Base-by-base conservation (phyloP, 1,140 invertebrate genomes). In the Drosophila ironensis region DNA sequence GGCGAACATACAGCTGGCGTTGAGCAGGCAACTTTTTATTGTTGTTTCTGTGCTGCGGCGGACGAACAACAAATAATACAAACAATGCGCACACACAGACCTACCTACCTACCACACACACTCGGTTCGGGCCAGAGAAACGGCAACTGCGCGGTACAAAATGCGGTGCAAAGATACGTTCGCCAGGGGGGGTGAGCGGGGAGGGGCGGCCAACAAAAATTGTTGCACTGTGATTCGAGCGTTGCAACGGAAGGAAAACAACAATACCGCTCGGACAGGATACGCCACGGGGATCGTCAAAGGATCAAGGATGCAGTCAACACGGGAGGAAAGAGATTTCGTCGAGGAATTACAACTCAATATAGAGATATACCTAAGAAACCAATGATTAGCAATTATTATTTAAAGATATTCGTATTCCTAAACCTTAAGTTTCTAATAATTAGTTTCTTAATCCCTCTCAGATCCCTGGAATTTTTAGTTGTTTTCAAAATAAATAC, bases 41-140 rank as follows among this genome's bases (percentile, higher is more conserved):
- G 72, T 70, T 77, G 63, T 75, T 77, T 67, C 38, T 73, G 60
- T 45, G 52, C 41, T 47, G 44, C 20, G 64, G 44, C 24, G 35
- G 44, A 51, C 53, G 78, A 82, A 84, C 78, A 82, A 82, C 78
- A 82, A 82, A 82, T 86, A 82, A 82, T 84, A 82, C 78, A 82
- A 82, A 82, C 78, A 82, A 82, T 82, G 60, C 69, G 68, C 68
- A 53, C 60, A 67, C 40, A 44, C 48, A 45, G 2, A 37, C 60
- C 12, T 14, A 11, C 19, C 19, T 16, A 20, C 30, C 30, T 12
- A 33, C 28, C 22, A 42, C 27, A 38, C 27, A 11, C 44, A 59
- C 27, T 45, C 40, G 48, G 17, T 16, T 50, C 52, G 41, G 47
- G 52, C 38, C 70, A 57, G 70, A 78, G 70, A 59, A 81, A 81